Evolutionary conservation across 2,113 vertebrate genomes (phyloP).

Genomic region (Morone chrysops): DNA sequence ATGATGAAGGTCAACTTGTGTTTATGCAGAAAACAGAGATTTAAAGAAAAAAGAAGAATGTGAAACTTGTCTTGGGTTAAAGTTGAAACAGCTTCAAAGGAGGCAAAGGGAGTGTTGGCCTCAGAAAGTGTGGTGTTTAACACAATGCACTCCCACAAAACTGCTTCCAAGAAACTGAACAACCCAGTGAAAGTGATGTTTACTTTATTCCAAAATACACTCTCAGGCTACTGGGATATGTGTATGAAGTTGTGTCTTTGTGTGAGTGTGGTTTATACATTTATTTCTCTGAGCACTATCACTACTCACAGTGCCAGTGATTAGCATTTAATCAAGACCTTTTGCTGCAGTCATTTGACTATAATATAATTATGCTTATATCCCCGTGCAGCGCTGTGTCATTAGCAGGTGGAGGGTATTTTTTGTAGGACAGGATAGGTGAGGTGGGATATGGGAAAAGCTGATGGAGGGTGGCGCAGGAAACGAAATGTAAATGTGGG

Average conservation of each 20-base stretch:
- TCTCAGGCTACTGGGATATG: slow-evolving; percentile 24
- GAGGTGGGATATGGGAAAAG: slow-evolving; percentile 16
- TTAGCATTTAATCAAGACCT: slow-evolving; percentile 44
- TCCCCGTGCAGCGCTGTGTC: slow-evolving; percentile 17
- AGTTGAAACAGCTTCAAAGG: slow-evolving; percentile 64
- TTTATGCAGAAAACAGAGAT: slow-evolving; percentile 32
- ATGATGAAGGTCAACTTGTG: slow-evolving; percentile 37
- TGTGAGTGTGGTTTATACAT: slow-evolving; percentile 4
- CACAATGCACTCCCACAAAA: slow-evolving; percentile 67
- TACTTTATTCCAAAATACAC: slow-evolving; percentile 59
- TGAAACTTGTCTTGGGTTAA: slow-evolving; percentile 56
- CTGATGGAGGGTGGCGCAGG: slow-evolving; percentile 42
- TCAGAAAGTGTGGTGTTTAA: slow-evolving; percentile 63
- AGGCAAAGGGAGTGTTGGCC: slow-evolving; percentile 35
- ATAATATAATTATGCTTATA: slow-evolving; percentile 49
- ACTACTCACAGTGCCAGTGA: slow-evolving; percentile 14
- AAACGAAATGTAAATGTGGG: slow-evolving; percentile 55
- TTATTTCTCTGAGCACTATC: slow-evolving; percentile 31
- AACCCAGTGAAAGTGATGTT: slow-evolving; percentile 57
- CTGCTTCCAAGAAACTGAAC: slow-evolving; percentile 60
- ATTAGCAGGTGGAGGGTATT: slow-evolving; percentile 15
- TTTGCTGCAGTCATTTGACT: slow-evolving; percentile 27
- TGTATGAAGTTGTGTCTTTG: slow-evolving; percentile 23
- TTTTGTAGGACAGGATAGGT: slow-evolving; percentile 19
- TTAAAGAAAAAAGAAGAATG: slow-evolving; percentile 46